Conservation (phyloP, 1,140 invertebrate species). For the Eulimnadia texana region DNA sequence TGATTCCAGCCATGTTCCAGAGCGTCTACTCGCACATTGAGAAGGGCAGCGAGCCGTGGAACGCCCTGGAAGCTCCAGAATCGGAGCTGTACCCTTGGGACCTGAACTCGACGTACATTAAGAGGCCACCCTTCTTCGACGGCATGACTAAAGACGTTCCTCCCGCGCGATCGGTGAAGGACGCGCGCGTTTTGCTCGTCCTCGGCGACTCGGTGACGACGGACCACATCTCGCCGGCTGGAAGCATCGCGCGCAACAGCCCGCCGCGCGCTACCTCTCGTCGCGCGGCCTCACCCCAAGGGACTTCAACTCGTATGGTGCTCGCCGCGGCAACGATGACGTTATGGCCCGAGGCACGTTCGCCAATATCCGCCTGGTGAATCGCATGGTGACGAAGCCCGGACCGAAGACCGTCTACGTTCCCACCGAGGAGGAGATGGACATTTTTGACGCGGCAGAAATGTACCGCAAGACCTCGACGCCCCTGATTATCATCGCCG, state of each 20-base stretch:
- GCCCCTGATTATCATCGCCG: conserved; percentile 72
- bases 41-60: conserved; percentile 74
- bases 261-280: conserved; percentile 80
- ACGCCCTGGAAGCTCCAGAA: conserved; percentile 57
- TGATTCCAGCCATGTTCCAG: conserved; percentile 95
- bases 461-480: conserved; percentile 53
- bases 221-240: conserved; percentile 96
- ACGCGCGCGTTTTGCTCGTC: conserved; percentile 66
- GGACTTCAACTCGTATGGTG: conserved; percentile 97
- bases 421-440: conserved; percentile 77
- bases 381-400: conserved; percentile 69
- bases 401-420: conserved; percentile 82
- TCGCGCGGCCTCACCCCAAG: conserved; percentile 62
- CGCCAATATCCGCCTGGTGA: conserved; percentile 91
- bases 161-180: conserved; percentile 27
- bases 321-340: conserved; percentile 87
- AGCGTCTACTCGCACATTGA: conserved; percentile 86
- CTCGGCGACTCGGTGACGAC: conserved; percentile 93
- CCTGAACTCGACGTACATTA: conserved; percentile 81
- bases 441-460: conserved; percentile 91
- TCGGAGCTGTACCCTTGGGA: conserved; percentile 88
- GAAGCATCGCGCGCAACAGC: conserved; percentile 87
- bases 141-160: conserved; percentile 49
- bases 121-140: conserved; percentile 91
- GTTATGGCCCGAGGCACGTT: conserved; percentile 96